These are phyloP conservation scores for Lethrus apterus DNA, from an alignment of 1,140 invertebrate species.

Conservation along the genomic window DNA sequence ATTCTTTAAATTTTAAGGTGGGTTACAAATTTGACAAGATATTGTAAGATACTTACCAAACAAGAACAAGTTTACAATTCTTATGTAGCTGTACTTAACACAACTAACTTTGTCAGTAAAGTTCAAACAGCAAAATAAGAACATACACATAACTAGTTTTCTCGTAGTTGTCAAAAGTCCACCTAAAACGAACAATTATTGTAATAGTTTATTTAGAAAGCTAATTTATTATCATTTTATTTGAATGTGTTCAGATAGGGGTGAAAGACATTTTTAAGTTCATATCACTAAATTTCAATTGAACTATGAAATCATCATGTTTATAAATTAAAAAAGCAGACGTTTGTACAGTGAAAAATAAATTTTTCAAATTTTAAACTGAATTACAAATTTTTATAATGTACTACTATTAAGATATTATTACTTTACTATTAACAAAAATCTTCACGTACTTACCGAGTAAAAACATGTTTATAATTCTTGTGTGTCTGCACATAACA, in stretches of 20 bases:
- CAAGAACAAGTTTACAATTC: no score
- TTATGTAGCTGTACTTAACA: not conserved
- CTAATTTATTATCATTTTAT: no score
- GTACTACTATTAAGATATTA: no score
- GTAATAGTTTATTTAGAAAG: not conserved
- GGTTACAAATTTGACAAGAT: not conserved
- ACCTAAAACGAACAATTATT: not conserved
- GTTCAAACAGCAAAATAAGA: not conserved
- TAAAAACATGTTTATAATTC: no score
- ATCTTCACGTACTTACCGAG: no score
- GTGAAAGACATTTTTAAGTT: constrained; percentile 9
- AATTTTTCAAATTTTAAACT: constrained; percentile 1
- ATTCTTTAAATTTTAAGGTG: not conserved
- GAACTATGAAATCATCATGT: constrained; percentile 11
- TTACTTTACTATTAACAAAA: no score
- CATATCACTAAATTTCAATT: constrained; percentile 5
- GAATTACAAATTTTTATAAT: no score
- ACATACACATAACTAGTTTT: not conserved
- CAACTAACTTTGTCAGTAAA: not conserved
- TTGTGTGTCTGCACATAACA: no score
- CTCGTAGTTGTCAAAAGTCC: not conserved
- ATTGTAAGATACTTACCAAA: no score
- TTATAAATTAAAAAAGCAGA: not conserved
- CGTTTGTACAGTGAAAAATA: constrained; percentile 4
- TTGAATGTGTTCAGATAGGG: constrained; percentile 12